Conservation (phyloP, 92 coral and sea anemone genomes). For the Virgularia gustaviana region DNA sequence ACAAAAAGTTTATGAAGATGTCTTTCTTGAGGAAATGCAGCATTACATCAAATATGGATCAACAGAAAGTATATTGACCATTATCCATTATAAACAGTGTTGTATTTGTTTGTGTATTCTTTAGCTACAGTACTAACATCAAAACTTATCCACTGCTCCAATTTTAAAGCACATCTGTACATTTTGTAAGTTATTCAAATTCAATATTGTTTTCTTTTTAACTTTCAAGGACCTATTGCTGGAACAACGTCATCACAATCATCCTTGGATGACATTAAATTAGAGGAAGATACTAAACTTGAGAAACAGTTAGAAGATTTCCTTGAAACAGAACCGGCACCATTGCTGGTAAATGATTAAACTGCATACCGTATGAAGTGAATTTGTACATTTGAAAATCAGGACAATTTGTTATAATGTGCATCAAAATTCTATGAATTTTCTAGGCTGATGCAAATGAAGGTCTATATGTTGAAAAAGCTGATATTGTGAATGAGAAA, state of each 20-base stretch:
- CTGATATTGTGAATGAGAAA: too few relatives aligned
- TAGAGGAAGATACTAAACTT: conserved; percentile 66
- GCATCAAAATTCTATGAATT: too few relatives aligned
- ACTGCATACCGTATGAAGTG: too few relatives aligned
- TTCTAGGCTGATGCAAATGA: too few relatives aligned
- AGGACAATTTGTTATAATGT: too few relatives aligned
- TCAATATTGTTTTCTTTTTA: background rate
- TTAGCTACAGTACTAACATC: background rate
- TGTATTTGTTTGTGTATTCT: background rate
- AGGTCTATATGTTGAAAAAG: too few relatives aligned
- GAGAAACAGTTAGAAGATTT: conserved; percentile 84
- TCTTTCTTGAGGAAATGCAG: conserved; percentile 94
- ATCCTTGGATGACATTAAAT: conserved; percentile 83
- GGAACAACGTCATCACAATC: conserved; percentile 27
- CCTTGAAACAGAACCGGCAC: conserved; percentile 68
- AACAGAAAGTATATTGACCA: conserved; percentile 67
- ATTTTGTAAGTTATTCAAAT: background rate
- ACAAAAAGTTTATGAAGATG: conserved; percentile 94
- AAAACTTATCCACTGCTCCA: background rate
- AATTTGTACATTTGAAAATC: too few relatives aligned
- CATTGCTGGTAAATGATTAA: too few relatives aligned
- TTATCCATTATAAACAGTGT: background rate
- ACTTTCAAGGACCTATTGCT: conserved; percentile 68
- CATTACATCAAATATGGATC: conserved; percentile 92
- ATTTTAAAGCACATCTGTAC: background rate